Evolutionary conservation across 2,888 invertebrate genomes (phyloP).

Genomic region (Hydriomena furcata): DNA sequence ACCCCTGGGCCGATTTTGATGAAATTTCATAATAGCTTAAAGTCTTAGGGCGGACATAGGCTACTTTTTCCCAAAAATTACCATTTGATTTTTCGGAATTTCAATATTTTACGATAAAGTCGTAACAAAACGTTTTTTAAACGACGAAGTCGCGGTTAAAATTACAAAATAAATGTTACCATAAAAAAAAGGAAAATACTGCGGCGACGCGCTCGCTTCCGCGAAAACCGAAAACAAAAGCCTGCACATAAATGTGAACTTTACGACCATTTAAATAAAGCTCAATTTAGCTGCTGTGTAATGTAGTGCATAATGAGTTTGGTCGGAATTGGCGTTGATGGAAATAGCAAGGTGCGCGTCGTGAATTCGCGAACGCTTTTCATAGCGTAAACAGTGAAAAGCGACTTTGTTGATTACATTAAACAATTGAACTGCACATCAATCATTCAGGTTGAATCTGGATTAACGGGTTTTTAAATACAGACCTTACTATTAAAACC

Average conservation of each 20-base stretch:
- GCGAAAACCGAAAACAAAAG: slow-evolving; percentile 40
- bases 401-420: background rate
- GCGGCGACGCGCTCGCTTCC: slow-evolving; percentile 40
- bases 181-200: slow-evolving; percentile 49
- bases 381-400: slow-evolving; percentile 6
- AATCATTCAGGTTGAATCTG: no score
- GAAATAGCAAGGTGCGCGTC: slow-evolving; percentile 17
- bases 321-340: slow-evolving; percentile 27
- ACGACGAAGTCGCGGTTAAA: no score
- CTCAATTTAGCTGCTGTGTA: slow-evolving; percentile 21
- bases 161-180: slow-evolving; percentile 41
- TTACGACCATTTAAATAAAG: slow-evolving; percentile 17
- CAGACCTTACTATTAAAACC: no score
- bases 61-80: no score
- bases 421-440: slow-evolving; percentile 1
- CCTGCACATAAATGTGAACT: slow-evolving; percentile 13
- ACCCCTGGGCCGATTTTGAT: no score
- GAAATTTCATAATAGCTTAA: no score
- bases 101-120: no score
- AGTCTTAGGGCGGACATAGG: no score
- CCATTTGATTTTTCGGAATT: no score
- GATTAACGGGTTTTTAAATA: no score
- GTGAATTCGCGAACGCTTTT: slow-evolving; percentile 7
- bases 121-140: no score
- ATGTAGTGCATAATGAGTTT: slow-evolving; percentile 27